These are phyloP conservation scores for Agonopterix alstromeriana DNA, from an alignment of 2,888 invertebrate species.

Conservation along the genomic window DNA sequence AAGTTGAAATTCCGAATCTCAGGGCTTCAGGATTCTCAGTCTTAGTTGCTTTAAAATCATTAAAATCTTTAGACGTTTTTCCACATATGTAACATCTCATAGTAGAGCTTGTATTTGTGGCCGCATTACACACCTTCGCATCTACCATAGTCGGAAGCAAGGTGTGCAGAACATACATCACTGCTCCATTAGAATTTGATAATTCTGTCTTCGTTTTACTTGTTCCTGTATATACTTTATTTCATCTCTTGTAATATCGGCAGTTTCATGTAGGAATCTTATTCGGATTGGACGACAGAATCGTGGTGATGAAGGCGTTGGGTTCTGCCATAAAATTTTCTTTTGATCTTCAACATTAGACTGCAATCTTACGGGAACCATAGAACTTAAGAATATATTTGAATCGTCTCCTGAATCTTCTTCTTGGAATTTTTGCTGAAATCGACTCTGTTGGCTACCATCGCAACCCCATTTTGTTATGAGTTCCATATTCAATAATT, in stretches of 20 bases:
- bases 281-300: slow-evolving; percentile 23
- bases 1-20: background rate
- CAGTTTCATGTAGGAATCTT: slow-evolving; percentile 14
- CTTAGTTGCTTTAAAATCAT: background rate
- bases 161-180: background rate
- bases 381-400: slow-evolving; percentile 19
- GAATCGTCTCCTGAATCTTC: slow-evolving; percentile 9
- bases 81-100: slow-evolving; percentile 10
- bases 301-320: slow-evolving; percentile 19
- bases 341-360: slow-evolving; percentile 11
- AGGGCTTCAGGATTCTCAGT: background rate
- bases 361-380: slow-evolving; percentile 17
- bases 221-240: background rate
- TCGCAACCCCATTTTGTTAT: slow-evolving; percentile 16
- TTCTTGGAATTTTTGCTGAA: slow-evolving; percentile 12
- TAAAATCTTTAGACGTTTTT: slow-evolving; percentile 9
- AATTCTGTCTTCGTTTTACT: background rate
- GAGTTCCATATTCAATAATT: background rate
- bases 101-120: slow-evolving; percentile 11
- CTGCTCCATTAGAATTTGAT: background rate
- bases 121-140: slow-evolving; percentile 14
- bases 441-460: slow-evolving; percentile 16
- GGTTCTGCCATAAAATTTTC: slow-evolving; percentile 19
- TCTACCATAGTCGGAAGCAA: slow-evolving; percentile 13
- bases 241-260: slow-evolving; percentile 16